A percentile compares a stretch with the other conserved stretches of the same genome.
Evolutionary conservation across 2,888 invertebrate genomes (phyloP).

Genomic region (Trilocha varians): DNA sequence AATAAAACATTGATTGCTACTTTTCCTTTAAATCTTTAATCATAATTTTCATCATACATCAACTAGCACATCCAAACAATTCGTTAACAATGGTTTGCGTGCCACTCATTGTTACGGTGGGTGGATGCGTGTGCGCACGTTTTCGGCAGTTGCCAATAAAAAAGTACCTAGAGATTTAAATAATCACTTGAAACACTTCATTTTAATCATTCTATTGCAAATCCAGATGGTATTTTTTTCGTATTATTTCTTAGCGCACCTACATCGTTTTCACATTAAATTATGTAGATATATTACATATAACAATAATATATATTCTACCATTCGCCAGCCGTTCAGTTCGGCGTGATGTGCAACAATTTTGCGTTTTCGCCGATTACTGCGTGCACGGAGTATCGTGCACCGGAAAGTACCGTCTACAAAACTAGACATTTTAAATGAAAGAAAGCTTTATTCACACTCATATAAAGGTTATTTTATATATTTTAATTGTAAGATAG

Average conservation of each 20-base stretch:
- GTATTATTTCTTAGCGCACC: no score
- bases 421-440: conserved; percentile 13
- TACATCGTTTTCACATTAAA: neutral
- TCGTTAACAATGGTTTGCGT: conserved; percentile 2
- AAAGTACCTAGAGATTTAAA: no score
- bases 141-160: conserved; percentile 34
- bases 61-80: neutral
- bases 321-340: neutral
- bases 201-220: no score
- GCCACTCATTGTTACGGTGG: conserved; percentile 18
- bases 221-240: no score
- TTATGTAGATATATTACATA: no score
- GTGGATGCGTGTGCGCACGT: conserved; percentile 48
- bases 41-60: no score
- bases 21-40: no score
- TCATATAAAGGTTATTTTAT: no score
- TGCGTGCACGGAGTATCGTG: conserved; percentile 29
- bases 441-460: neutral
- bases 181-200: no score
- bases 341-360: conserved; percentile 37
- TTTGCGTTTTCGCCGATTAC: conserved; percentile 45
- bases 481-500: no score
- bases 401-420: conserved; percentile 33
- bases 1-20: no score
- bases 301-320: neutral